Evolutionary conservation across 2,113 vertebrate genomes (phyloP).

Genomic region (Pomatostomus ruficeps): DNA sequence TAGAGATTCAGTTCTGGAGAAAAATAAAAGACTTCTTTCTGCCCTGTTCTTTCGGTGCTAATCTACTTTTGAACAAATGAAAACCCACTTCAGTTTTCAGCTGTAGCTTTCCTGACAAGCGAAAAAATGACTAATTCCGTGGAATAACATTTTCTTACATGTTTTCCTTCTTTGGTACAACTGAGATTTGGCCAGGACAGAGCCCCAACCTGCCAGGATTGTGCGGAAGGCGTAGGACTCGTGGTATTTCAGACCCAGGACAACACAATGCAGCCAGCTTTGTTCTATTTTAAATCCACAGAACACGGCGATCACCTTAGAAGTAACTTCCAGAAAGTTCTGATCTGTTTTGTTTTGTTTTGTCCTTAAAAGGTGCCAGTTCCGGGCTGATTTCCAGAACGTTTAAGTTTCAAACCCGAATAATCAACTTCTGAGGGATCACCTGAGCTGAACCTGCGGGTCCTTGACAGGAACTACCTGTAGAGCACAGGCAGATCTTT

Average conservation of each 20-base stretch:
- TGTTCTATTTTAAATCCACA: slow-evolving; percentile 52
- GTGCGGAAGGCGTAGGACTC: slow-evolving; percentile 14
- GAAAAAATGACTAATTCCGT: background rate
- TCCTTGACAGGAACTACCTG: background rate
- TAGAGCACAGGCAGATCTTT: background rate
- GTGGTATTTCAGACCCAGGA: background rate
- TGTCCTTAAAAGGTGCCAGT: background rate
- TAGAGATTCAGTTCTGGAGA: background rate
- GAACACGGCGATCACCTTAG: background rate
- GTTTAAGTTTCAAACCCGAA: background rate
- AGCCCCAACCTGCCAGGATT: slow-evolving; percentile 12
- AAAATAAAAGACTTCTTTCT: background rate
- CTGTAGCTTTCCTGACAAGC: background rate
- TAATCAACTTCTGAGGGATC: background rate
- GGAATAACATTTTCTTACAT: background rate
- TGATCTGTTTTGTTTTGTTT: background rate
- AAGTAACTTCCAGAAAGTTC: slow-evolving; percentile 16
- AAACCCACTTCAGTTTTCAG: background rate
- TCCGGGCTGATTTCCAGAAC: background rate
- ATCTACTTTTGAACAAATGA: background rate
- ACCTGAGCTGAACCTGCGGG: background rate
- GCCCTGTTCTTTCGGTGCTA: background rate
- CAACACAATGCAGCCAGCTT: slow-evolving; percentile 34
- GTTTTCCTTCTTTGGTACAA: slow-evolving; percentile 4
- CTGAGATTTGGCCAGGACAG: slow-evolving; percentile 31